These are phyloP conservation scores for Bettongia penicillata DNA, from an alignment of 2,113 vertebrate species.

Conservation along the genomic window DNA sequence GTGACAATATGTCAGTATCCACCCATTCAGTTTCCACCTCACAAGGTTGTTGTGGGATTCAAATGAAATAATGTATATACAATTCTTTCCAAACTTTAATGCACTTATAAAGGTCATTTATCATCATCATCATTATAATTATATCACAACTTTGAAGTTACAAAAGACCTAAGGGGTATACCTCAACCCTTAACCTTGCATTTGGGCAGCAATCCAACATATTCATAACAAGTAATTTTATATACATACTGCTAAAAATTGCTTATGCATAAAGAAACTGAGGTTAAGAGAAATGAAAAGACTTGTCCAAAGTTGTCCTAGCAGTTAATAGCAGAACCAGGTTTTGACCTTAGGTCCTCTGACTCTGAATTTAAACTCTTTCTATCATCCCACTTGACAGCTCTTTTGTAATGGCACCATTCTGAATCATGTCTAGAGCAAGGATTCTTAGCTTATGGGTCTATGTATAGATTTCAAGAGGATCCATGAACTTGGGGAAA, in stretches of 20 bases:
- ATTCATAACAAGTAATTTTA: not conserved
- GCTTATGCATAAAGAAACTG: no score
- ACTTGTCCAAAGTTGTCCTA: no score
- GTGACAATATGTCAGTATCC: not conserved
- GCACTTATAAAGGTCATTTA: not conserved
- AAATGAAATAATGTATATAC: not conserved
- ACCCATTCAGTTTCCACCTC: not conserved
- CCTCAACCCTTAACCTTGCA: not conserved
- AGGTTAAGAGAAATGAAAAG: no score
- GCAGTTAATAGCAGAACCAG: no score
- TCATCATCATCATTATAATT: not conserved
- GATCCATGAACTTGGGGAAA: no score
- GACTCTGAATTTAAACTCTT: no score
- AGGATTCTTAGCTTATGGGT: slow-evolving; percentile 16
- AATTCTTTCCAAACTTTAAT: not conserved
- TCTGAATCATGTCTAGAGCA: slow-evolving; percentile 35
- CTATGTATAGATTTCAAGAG: slow-evolving; percentile 25
- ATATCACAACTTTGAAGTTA: not conserved
- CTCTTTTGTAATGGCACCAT: not conserved
- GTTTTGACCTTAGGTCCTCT: no score
- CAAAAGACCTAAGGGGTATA: not conserved
- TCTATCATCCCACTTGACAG: no score
- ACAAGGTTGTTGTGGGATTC: not conserved
- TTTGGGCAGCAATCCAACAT: not conserved
- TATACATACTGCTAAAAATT: no score